phyloP scores from a whole-genome alignment of 2,888 invertebrate genomes.

The Coecobrya sp. region DNA sequence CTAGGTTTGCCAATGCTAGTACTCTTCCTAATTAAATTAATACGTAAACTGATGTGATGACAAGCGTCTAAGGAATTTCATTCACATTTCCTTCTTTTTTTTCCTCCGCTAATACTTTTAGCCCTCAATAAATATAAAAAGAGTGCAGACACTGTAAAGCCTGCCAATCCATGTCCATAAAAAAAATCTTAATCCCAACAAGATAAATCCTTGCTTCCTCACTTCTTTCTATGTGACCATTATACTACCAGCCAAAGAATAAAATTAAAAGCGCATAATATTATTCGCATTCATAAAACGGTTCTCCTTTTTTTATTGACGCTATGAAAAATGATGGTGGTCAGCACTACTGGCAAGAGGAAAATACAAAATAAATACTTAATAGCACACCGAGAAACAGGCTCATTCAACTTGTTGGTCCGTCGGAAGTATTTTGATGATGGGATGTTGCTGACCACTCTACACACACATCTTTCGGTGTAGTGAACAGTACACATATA shows the following conservation, averaged over 20 bases:
- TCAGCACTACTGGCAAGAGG: too few species aligned
- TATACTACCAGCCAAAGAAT: background rate
- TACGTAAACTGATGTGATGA: too few species aligned
- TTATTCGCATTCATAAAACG: background rate
- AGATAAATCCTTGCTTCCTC: background rate
- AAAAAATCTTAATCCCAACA: too few species aligned
- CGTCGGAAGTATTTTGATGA: slow-evolving; percentile 6
- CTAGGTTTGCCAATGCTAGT: too few species aligned
- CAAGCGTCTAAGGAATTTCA: too few species aligned
- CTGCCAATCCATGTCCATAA: too few species aligned
- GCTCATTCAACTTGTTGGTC: background rate
- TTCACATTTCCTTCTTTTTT: too few species aligned
- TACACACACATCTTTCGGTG: background rate
- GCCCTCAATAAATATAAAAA: too few species aligned
- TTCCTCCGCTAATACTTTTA: too few species aligned
- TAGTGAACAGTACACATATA: background rate
- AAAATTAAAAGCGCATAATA: background rate
- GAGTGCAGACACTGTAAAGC: too few species aligned
- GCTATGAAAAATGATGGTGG: slow-evolving; percentile 47
- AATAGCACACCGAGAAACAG: background rate
- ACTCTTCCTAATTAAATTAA: too few species aligned
- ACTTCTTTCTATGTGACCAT: background rate
- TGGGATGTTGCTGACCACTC: background rate
- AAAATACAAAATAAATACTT: too few species aligned
- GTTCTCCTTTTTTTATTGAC: slow-evolving; percentile 31